These are phyloP conservation scores for Daktulosphaira vitifoliae DNA, from an alignment of 1,140 invertebrate genomes.

Conservation along the genomic window DNA sequence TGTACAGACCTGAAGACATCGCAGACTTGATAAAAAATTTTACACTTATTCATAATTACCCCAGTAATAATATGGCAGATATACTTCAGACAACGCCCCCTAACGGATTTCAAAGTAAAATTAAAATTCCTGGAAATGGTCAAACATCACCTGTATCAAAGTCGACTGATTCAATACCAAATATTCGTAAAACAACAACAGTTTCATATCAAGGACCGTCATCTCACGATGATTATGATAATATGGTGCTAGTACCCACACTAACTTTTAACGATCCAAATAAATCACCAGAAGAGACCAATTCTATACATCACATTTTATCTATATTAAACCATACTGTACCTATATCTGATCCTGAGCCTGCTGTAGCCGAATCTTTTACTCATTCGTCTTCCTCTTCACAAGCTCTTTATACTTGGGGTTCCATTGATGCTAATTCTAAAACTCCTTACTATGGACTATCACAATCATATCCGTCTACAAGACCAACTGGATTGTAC, in stretches of 20 bases:
- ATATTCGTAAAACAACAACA: conserved; percentile 13
- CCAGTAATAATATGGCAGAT: background rate
- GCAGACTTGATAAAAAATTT: conserved; percentile 30
- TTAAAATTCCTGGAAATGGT: background rate
- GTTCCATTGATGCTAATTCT: conserved; percentile 45
- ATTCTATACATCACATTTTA: conserved; percentile 46
- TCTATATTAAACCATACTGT: conserved; percentile 43
- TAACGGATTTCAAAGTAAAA: background rate
- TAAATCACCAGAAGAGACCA: conserved; percentile 43
- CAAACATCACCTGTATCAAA: conserved; percentile 6
- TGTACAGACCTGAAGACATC: conserved; percentile 54
- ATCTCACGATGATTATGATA: conserved; percentile 40
- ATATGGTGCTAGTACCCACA: conserved; percentile 48
- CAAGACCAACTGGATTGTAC: conserved; percentile 37
- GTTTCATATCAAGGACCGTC: conserved; percentile 7
- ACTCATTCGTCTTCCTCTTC: conserved; percentile 42
- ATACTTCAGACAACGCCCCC: background rate
- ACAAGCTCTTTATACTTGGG: conserved; percentile 47
- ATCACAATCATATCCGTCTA: conserved; percentile 37
- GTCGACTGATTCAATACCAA: conserved; percentile 11
- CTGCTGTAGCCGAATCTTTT: conserved; percentile 35
- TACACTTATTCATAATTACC: background rate
- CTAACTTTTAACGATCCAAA: conserved; percentile 45
- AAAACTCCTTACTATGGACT: conserved; percentile 39
- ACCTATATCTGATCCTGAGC: background rate